phyloP scores from a whole-genome alignment of 1,140 invertebrate genomes.

The Cherax destructor region DNA sequence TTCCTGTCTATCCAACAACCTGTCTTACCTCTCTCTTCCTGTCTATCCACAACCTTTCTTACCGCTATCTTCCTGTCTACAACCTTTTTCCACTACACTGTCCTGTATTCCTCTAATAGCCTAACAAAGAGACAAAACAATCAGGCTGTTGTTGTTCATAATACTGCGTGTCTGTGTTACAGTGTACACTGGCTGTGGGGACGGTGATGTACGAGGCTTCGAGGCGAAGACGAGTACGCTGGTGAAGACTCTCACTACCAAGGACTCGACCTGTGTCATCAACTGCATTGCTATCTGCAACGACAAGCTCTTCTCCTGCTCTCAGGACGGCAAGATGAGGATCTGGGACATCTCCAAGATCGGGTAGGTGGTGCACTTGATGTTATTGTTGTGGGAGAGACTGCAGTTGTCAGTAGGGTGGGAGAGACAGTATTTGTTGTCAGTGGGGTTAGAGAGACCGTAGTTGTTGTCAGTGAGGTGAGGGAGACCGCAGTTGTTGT shows the following conservation, averaged over 20 bases:
- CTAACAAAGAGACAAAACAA: neutral
- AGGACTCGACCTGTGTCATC: constrained; percentile 75
- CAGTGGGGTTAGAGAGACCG: too few species aligned
- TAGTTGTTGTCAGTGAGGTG: too few species aligned
- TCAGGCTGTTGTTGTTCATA: neutral
- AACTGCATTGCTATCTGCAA: constrained; percentile 76
- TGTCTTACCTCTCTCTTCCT: neutral
- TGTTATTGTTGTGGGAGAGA: too few species aligned
- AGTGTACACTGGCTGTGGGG: constrained; percentile 78
- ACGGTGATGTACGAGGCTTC: constrained; percentile 75
- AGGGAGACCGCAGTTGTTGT: too few species aligned
- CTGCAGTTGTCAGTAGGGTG: too few species aligned
- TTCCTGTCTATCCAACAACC: too few species aligned
- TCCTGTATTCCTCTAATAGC: neutral
- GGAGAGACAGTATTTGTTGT: too few species aligned
- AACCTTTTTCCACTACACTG: too few species aligned
- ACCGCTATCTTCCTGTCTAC: too few species aligned
- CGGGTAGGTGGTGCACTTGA: neutral
- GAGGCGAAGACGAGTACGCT: constrained; percentile 78
- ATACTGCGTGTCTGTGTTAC: neutral
- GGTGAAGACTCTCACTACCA: constrained; percentile 73
- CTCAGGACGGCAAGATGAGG: constrained; percentile 75
- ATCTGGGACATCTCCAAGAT: constrained; percentile 74
- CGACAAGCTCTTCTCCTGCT: constrained; percentile 75
- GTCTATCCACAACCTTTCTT: too few species aligned